Base-by-base conservation (phyloP, 2,113 vertebrate species). In the Gavialis gangeticus region DNA sequence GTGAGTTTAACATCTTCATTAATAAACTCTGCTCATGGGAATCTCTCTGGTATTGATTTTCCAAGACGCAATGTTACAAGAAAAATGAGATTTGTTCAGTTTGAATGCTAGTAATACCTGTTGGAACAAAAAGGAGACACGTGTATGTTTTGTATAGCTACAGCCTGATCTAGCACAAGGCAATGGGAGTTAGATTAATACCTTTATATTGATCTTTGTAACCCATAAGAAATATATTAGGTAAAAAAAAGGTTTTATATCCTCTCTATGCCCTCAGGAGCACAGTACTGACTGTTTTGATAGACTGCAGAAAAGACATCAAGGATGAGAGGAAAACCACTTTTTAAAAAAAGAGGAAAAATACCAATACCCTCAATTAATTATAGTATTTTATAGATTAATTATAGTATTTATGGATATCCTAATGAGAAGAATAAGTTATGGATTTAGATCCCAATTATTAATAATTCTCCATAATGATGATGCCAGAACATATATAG, bases 401-500 rank as follows among this genome's bases (percentile, higher is more conserved):
- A 92, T 92, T 86, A 69, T 57, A 59, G 21, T 58, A 25, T 92
- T 97, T 92, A 95, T 86, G 93, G 94, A 91, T 94, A 46, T 46
- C 46, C 46, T 95, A 93, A 92, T 81, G 30, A 58, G 64, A 85
- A 37, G 21, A 19, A 64, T 87, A 84, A 15, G 85, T 81, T 67
- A 84, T 59, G 2, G 85, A 91, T 95, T 86, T 92, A 84, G 56
- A 88, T 89, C 89, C 84, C 84, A 87, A 88, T 95, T 84, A 96
- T 96, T 95, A 95, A 96, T 96, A 95, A 92, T 93, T 92, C 92
- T 92, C 77, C 81, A 16, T 6, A 27, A 46, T 64, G 81, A 60
- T 56, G 62, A 89, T 94, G 96, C 96, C 92, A 96, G 93, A 93
- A 69, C 91, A 96, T 97, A 97, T 96, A 92, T 86, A 91, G 93